Percentiles rank a stretch among this genome's conserved stretches.
phyloP scores from a whole-genome alignment of 2,888 invertebrate species.

The Rhagonycha lutea region DNA sequence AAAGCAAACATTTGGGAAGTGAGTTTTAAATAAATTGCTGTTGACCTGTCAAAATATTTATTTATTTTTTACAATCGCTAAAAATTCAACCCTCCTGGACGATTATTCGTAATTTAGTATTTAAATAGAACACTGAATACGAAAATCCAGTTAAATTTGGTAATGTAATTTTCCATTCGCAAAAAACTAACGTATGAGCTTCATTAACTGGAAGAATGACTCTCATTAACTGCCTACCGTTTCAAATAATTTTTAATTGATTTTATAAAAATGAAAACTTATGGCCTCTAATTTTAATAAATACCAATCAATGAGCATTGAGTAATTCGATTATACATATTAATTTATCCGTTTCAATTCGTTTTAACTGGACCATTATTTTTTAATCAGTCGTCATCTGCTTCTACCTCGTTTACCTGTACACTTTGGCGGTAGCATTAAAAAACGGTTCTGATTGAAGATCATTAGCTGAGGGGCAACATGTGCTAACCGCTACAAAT shows the following conservation, averaged over 20 bases:
- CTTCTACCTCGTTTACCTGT: conserved; percentile 1
- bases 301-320: neutral
- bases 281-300: neutral
- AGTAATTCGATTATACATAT: neutral
- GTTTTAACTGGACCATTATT: neutral
- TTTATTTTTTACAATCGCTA: neutral
- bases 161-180: neutral
- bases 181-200: neutral
- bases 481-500: conserved; percentile 27
- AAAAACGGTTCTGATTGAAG: conserved; percentile 16
- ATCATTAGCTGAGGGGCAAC: conserved; percentile 19
- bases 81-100: neutral
- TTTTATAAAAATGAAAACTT: neutral
- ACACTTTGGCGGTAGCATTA: neutral
- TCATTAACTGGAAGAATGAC: neutral
- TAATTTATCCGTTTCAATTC: neutral
- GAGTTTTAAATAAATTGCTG: neutral
- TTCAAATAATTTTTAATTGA: neutral
- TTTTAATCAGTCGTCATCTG: conserved; percentile 2
- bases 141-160: neutral
- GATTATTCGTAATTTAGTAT: neutral
- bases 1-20: neutral
- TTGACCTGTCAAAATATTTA: neutral
- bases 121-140: neutral
- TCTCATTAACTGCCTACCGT: neutral